Base-by-base conservation (phyloP, 2,888 invertebrate genomes). In the Cryptocephalus moraei region DNA sequence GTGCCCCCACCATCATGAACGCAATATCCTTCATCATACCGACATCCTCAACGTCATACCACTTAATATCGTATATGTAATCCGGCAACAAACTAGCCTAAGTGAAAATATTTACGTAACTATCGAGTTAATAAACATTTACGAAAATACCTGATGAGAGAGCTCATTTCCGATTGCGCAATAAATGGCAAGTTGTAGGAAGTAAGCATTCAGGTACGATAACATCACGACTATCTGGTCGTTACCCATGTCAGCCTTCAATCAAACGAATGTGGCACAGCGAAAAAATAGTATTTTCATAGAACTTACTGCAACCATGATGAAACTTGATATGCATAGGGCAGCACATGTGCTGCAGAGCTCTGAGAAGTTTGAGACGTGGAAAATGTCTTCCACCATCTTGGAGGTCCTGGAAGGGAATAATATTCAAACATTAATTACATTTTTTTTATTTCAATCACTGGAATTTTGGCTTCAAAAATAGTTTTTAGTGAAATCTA, bases 241-340 rank as follows among this genome's bases (percentile, higher is more conserved):
- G 8, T 38, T 41, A 13, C 45, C 44, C 31, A 50, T 45, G 39
- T 53, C 48, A 12, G 43, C 49, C 56, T 56, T 13, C 13, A 54
- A 54, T 14, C 41, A 8, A 43, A 42, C 33, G 40, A 42, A 22
- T 22, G 22, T 22, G 22, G 6, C 12, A 39, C 41, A 36, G 12
- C 36, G 11, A 36, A 36, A 36, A 36, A 4, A 2, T 36, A 6
- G 12, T 11, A 6, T 4, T 36, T 36, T 36, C n/a, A 34, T n/a
- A 36, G 4, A 11, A 36, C 47, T 43, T 44, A 56, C 56, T 45
- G 44, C 47, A 34, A 54, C 51, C 33, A 52, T 39, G 32, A 55
- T 49, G 36, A 56, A 49, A 40, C 50, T 49, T 1, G 54, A 52
- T 2, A 56, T 44, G 41, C 56, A 56, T 8, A 54, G 47, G 2